Base-by-base conservation (phyloP, 2,113 vertebrate species). In the Platycercus adscitus region DNA sequence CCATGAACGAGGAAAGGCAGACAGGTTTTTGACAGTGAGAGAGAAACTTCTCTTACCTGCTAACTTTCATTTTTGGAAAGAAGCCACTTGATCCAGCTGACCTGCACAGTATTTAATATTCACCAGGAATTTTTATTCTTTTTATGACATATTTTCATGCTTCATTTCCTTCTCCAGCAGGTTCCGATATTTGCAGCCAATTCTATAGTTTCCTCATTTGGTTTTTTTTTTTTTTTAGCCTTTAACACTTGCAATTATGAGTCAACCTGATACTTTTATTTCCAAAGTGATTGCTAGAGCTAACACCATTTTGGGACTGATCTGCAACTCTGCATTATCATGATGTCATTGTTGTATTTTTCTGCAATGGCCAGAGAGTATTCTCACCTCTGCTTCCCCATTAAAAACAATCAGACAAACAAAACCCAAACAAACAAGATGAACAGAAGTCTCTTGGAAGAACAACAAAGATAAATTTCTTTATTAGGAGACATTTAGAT, bases 181-280 rank as follows among this genome's bases (percentile, higher is more conserved):
- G 44, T 71, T 77, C 21, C 44, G 35, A 75, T 75, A 84, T 75
- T 84, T 81, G 65, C 43, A 81, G 33, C 37, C 93, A 76, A 83
- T 68, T 50, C 82, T 81, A 28, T 17, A 64, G 33, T 81, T 91
- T 91, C 29, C 5, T 71, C 17, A 20, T 33, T 55, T 52, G 11
- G 11, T 17, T 49, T 69, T 66, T 18, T 88, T 88, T 78, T 65
- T 88, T 86, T 63, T 46, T 78, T 65, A 83, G 47, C 72, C 60
- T 83, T 91, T 95, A 91, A 86, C 50, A 71, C 95, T 91, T 86
- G 23, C 46, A 15, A 53, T 84, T 84, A 63, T 73, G 50, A 92
- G 37, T 90, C 82, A 92, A 63, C 33, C 23, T 78, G 46, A 71
- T 88, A 75, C 47, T 84, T 93, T 75, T 86, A 83, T 91, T 91